phyloP scores from a whole-genome alignment of 1,140 invertebrate species.

The Bombyx mandarina region DNA sequence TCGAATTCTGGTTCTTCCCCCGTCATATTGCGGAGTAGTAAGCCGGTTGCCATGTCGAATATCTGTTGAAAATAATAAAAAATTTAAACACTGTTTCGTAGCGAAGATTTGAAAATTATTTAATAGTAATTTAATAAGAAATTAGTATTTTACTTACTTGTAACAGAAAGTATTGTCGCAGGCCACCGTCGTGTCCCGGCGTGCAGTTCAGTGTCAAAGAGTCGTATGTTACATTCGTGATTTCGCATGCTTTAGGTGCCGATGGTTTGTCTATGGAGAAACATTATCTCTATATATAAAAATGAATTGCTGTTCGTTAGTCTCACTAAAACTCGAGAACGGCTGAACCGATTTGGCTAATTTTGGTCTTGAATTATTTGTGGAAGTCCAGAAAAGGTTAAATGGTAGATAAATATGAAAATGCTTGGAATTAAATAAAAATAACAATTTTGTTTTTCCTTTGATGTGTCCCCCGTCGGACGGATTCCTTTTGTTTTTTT shows the following conservation, averaged over 20 bases:
- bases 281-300: no score
- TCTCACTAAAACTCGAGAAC: no score
- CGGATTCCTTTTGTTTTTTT: no score
- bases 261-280: constrained; percentile 68
- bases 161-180: constrained; percentile 61
- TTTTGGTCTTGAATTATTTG: no score
- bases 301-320: no score
- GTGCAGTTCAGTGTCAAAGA: constrained; percentile 75
- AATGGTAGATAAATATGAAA: no score
- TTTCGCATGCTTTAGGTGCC: constrained; percentile 70
- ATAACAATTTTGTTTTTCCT: no score
- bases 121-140: background rate
- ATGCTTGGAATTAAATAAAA: no score
- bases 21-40: constrained; percentile 42
- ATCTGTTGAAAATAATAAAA: constrained; percentile 23
- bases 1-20: constrained; percentile 42
- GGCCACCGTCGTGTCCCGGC: constrained; percentile 80
- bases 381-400: no score
- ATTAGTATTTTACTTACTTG: constrained; percentile 32
- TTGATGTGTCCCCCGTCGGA: no score
- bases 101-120: background rate
- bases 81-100: background rate
- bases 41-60: constrained; percentile 46
- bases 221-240: constrained; percentile 73
- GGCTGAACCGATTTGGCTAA: no score